Conservation (phyloP, 2,113 vertebrate genomes). For the Rhinopomastus cyanomelas region DNA sequence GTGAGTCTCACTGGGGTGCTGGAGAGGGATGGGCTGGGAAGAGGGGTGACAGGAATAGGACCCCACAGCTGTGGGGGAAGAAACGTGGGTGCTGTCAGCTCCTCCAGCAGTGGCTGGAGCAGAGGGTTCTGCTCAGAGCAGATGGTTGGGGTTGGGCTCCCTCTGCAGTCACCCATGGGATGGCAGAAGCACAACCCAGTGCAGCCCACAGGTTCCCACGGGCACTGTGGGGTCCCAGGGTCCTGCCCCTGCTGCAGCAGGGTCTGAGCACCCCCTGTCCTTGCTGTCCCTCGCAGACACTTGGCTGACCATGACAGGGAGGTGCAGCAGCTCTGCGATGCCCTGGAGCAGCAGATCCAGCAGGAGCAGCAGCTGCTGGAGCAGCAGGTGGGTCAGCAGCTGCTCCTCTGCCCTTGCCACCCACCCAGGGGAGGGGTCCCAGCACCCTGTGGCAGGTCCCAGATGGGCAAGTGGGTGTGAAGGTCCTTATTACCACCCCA, state of each 20-base stretch:
- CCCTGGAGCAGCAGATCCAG: conserved; percentile 75
- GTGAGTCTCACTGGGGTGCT: conserved; percentile 29
- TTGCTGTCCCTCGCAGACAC: conserved; percentile 8
- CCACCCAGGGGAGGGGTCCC: not conserved
- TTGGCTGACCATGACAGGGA: conserved; percentile 71
- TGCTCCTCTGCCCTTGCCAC: not conserved
- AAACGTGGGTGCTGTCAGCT: not conserved
- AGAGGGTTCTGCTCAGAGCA: rapidly evolving
- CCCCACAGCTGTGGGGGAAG: not conserved
- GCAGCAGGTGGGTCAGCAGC: conserved; percentile 56
- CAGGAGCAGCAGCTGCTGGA: conserved; percentile 64
- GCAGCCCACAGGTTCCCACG: not conserved
- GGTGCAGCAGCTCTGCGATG: conserved; percentile 73
- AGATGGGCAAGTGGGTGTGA: not conserved
- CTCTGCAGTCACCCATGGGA: not conserved
- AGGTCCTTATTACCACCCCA: not conserved
- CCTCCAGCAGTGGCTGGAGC: not conserved
- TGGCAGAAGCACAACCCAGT: not conserved
- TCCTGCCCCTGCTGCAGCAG: not conserved
- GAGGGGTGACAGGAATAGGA: not conserved
- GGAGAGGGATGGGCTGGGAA: not conserved
- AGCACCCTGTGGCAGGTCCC: not conserved
- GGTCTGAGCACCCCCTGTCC: not conserved
- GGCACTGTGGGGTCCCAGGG: not conserved
- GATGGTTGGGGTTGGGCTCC: not conserved